phyloP scores from a whole-genome alignment of 1,140 invertebrate genomes.

The Steinernema feltiae region DNA sequence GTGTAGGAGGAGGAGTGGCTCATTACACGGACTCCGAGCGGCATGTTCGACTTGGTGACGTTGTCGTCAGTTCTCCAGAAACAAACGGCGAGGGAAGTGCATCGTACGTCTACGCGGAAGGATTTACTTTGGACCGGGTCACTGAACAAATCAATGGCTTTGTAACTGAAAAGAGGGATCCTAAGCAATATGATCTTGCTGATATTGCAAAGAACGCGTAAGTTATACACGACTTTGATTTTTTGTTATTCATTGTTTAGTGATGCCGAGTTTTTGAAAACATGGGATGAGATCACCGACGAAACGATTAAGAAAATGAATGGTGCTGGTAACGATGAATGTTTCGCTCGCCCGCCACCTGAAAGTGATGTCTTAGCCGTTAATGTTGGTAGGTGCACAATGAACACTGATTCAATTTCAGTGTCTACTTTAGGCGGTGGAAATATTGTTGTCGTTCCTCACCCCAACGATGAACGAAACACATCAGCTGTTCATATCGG shows the following conservation, averaged over 20 bases:
- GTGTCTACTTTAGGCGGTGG: conserved; percentile 68
- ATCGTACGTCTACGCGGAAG: conserved; percentile 50
- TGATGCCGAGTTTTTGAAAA: conserved; percentile 33
- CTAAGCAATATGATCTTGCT: conserved; percentile 52
- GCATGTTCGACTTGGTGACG: conserved; percentile 87
- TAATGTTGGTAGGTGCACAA: conserved; percentile 64
- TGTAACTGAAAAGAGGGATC: conserved; percentile 64
- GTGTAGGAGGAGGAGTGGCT: conserved; percentile 88
- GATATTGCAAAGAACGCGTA: conserved; percentile 60
- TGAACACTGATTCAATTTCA: conserved; percentile 20
- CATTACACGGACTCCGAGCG: conserved; percentile 91
- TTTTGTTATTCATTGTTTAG: conserved; percentile 15
- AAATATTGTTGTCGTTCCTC: conserved; percentile 88
- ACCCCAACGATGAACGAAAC: conserved; percentile 64
- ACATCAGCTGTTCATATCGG: conserved; percentile 45
- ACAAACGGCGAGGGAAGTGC: conserved; percentile 14
- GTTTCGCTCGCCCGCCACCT: conserved; percentile 71
- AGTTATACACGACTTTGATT: conserved; percentile 70
- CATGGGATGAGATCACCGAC: conserved; percentile 62
- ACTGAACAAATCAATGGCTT: conserved; percentile 49
- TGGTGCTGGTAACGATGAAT: conserved; percentile 45
- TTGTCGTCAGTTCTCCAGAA: conserved; percentile 69
- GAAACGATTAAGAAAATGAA: conserved; percentile 49
- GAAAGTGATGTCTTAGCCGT: conserved; percentile 89
- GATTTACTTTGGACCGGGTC: conserved; percentile 44